phyloP scores from a whole-genome alignment of 2,113 vertebrate genomes.

The Petrocephalus microphthalmus region DNA sequence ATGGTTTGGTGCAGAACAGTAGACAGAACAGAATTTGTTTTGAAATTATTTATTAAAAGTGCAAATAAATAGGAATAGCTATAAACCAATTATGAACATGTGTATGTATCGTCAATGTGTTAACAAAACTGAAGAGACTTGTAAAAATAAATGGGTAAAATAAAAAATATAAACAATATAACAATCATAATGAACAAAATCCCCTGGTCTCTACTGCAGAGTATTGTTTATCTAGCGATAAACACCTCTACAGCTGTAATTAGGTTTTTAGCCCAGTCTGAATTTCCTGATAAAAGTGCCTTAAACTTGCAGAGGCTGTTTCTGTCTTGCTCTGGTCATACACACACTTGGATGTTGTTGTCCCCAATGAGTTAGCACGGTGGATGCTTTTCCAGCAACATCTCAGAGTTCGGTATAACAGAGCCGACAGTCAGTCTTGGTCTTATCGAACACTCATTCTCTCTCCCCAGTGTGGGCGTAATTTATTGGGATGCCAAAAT shows the following conservation, averaged over 20 bases:
- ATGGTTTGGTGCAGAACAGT: background rate
- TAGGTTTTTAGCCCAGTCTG: background rate
- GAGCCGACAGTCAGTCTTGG: too few species aligned
- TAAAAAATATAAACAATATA: background rate
- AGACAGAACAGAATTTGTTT: background rate
- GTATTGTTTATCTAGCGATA: background rate
- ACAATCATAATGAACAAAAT: background rate
- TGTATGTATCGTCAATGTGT: too few species aligned
- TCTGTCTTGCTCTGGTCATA: background rate
- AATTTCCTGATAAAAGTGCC: background rate
- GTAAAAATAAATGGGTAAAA: background rate
- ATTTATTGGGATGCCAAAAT: too few species aligned
- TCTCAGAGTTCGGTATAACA: too few species aligned
- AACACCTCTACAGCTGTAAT: background rate
- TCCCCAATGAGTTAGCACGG: too few species aligned
- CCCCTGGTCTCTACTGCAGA: background rate
- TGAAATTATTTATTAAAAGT: background rate
- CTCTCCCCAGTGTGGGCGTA: too few species aligned
- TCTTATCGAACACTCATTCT: too few species aligned
- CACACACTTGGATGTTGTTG: too few species aligned
- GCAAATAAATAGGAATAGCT: background rate
- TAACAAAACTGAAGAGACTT: background rate
- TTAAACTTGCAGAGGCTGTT: background rate
- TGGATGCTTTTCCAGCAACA: too few species aligned
- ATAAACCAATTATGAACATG: background rate